Evolutionary conservation across 2,113 vertebrate genomes (phyloP).

Genomic region (Nanorana parkeri): DNA sequence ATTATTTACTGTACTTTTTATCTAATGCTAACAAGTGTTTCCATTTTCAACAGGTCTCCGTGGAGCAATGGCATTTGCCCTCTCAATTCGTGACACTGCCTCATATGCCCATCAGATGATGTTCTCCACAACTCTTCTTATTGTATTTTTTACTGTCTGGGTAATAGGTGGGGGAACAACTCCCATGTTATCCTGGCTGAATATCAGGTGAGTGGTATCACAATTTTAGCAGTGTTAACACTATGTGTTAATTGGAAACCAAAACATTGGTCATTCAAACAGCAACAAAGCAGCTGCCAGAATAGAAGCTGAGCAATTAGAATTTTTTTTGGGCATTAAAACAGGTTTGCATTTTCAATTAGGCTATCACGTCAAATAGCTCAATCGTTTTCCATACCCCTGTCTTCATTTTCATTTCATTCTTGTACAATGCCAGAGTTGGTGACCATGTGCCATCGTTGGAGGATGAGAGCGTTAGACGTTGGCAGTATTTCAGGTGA

Average conservation of each 20-base stretch:
- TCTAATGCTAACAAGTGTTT: not conserved
- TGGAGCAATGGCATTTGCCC: conserved; percentile 95
- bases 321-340: not conserved
- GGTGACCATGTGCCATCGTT: conserved; percentile 73
- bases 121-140: conserved; percentile 97
- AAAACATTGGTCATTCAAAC: no score
- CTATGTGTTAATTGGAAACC: not conserved
- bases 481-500: conserved; percentile 87
- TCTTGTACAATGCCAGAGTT: conserved; percentile 83
- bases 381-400: conserved; percentile 45
- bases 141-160: conserved; percentile 98
- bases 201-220: conserved; percentile 85
- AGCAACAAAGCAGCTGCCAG: no score
- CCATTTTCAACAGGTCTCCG: conserved; percentile 80
- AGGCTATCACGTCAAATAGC: not conserved
- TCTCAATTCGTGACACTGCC: conserved; percentile 94
- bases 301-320: no score
- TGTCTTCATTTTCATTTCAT: conserved; percentile 71
- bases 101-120: conserved; percentile 96
- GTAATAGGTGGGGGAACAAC: conserved; percentile 95
- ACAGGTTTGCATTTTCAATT: conserved; percentile 1
- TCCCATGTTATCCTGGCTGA: conserved; percentile 94
- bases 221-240: not conserved
- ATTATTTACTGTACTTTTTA: no score
- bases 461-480: conserved; percentile 75